These are phyloP conservation scores for Danio rerio DNA, from an alignment of 2,113 vertebrate genomes.

Conservation along the genomic window DNA sequence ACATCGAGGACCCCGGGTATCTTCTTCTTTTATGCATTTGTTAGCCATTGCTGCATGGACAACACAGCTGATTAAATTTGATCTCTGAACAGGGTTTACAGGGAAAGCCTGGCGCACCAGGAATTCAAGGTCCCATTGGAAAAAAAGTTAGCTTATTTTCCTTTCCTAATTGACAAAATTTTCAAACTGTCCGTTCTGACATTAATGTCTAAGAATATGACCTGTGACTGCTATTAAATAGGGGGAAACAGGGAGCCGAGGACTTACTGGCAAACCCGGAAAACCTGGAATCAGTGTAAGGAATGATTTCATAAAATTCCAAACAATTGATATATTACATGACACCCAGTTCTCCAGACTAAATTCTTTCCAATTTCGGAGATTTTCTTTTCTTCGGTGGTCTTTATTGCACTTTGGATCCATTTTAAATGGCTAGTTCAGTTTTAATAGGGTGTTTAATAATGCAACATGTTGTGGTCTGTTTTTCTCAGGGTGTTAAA, in stretches of 20 bases:
- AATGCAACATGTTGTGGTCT: constrained; percentile 1
- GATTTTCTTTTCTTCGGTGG: background rate
- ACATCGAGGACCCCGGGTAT: constrained; percentile 66
- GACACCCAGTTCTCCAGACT: constrained; percentile 6
- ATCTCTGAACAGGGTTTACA: constrained; percentile 67
- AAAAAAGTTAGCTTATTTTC: constrained; percentile 66
- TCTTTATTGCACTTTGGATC: background rate
- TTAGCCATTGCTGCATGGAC: background rate
- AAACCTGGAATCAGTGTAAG: constrained; percentile 68
- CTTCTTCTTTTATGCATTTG: background rate
- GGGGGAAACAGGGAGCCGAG: constrained; percentile 71
- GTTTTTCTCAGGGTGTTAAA: constrained; percentile 69
- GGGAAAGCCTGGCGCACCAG: constrained; percentile 70
- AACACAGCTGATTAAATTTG: background rate
- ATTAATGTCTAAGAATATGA: constrained; percentile 27
- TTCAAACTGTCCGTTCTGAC: constrained; percentile 28
- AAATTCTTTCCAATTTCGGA: background rate
- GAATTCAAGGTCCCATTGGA: constrained; percentile 75
- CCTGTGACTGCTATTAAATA: constrained; percentile 42
- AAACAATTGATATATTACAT: background rate
- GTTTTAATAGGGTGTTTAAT: background rate
- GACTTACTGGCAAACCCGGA: constrained; percentile 68
- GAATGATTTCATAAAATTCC: background rate
- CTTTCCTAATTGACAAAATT: background rate
- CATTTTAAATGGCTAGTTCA: background rate